These are phyloP conservation scores for Prorops nasuta DNA, from an alignment of 1,140 invertebrate genomes.

Conservation along the genomic window DNA sequence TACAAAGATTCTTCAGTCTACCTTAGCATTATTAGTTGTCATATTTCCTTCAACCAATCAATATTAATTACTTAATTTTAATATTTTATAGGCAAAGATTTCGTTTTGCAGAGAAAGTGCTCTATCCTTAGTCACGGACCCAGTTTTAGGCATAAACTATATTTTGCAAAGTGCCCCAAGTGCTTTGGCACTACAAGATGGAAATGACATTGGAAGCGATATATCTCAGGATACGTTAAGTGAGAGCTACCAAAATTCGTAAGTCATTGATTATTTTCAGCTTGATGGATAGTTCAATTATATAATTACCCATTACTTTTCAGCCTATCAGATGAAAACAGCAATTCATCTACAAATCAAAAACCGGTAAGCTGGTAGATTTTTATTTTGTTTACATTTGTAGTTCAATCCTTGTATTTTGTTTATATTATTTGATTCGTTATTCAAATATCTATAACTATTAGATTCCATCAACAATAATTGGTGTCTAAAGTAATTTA, in stretches of 20 bases:
- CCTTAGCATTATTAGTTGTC: conserved; percentile 9
- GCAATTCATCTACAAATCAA: conserved; percentile 33
- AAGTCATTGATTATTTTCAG: no score
- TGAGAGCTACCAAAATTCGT: no score
- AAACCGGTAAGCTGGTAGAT: conserved; percentile 21
- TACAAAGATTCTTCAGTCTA: no score
- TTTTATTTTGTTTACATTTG: not conserved
- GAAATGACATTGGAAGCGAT: conserved; percentile 1
- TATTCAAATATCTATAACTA: not conserved
- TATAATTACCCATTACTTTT: conserved; percentile 18
- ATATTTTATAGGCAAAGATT: conserved; percentile 61
- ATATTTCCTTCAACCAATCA: not conserved
- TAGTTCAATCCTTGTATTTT: not conserved
- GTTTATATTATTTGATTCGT: not conserved
- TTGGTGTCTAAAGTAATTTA: no score
- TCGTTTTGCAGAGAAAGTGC: conserved; percentile 63
- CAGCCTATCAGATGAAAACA: conserved; percentile 42
- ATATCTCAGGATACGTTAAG: no score
- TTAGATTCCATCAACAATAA: not conserved
- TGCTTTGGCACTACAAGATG: not conserved
- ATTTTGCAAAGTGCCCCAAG: conserved; percentile 62
- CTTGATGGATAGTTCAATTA: no score
- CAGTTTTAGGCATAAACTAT: conserved; percentile 70
- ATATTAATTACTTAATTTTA: not conserved
- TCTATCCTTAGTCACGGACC: conserved; percentile 70